Base-by-base conservation (phyloP, 1,140 invertebrate genomes). In the Lepidotrigona ventralis region DNA sequence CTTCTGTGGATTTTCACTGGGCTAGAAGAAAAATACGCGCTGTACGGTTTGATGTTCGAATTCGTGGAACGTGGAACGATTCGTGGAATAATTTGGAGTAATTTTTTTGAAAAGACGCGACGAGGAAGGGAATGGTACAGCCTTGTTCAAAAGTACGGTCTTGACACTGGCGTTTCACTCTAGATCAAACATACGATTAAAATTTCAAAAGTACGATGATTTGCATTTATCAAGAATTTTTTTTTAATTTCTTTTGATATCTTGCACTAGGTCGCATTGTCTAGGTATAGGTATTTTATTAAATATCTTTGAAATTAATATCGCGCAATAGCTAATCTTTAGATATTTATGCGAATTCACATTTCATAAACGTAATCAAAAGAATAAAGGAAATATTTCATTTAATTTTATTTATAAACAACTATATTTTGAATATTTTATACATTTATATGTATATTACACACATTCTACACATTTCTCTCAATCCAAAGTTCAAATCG, bases 1-100 rank as follows among this genome's bases (percentile, higher is more conserved):
- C 39, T 63, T 64, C n/a, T 33, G 6, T 29, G 33, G 56, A 78
- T 66, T 54, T 46, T 19, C 19, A 2, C 23, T n/a, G 23, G 54
- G 21, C 6, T 51, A 12, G 53, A 77, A 60, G 79, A 23, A 12
- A 46, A 21, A n/a, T 23, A 19, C 21, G 33, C 11, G 11, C 14
- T 21, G 15, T 1, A 2, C 5, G 2, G 1, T 51, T 63, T 5
- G 39, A 76, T 26, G 23, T 19, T 56, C 33, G n/a, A n/a, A 58
- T 51, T 21, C n/a, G 54, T n/a, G 73, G 14, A 69, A 33, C 39
- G 39, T 19, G 33, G 46, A 46, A 75, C 68, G 75, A 75, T 74
- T 80, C 23, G 19, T n/a, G 2, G 33, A 26, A 33, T 17, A 46
- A 46, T 46, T 46, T 46, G 39, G 39, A 46, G 39, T 46, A 46